These are phyloP conservation scores for Spermophilus dauricus DNA, from an alignment of 2,113 vertebrate genomes.

Conservation along the genomic window DNA sequence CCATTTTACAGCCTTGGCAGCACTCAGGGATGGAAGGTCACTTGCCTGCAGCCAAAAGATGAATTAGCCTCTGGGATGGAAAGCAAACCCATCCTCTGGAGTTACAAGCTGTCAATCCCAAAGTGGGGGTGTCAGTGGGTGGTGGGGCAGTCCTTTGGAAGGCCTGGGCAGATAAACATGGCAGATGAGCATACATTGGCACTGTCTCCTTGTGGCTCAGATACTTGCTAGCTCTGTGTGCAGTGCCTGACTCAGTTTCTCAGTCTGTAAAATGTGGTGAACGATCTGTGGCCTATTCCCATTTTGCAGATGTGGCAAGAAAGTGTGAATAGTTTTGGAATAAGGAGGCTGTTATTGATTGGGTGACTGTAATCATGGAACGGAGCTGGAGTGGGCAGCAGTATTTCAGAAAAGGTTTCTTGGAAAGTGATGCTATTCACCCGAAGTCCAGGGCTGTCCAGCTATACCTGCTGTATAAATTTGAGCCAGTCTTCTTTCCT, in stretches of 20 bases:
- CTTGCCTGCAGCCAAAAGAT: constrained; percentile 53
- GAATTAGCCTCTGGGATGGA: constrained; percentile 33
- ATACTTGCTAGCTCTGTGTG: constrained; percentile 3
- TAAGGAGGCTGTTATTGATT: constrained; percentile 27
- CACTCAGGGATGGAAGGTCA: neutral
- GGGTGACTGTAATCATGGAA: neutral
- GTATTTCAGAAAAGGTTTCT: constrained; percentile 46
- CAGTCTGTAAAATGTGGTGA: constrained; percentile 23
- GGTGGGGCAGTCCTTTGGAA: neutral
- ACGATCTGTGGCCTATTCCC: neutral
- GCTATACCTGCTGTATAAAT: constrained; percentile 74
- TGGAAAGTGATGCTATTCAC: constrained; percentile 61
- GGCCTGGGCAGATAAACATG: neutral
- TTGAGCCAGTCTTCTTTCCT: constrained; percentile 66
- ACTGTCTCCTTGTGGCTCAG: neutral
- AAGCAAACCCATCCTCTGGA: constrained; percentile 26
- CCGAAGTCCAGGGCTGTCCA: constrained; percentile 67
- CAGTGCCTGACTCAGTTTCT: constrained; percentile 53
- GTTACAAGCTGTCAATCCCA: neutral
- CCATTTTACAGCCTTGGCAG: neutral
- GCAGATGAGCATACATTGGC: neutral
- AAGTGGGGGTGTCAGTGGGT: neutral
- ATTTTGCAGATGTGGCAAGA: constrained; percentile 47
- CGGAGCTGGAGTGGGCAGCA: neutral
- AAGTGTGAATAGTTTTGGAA: constrained; percentile 45